phyloP scores from a whole-genome alignment of 2,797 vertebrate species.

The Crossoptilon crossoptilon region DNA sequence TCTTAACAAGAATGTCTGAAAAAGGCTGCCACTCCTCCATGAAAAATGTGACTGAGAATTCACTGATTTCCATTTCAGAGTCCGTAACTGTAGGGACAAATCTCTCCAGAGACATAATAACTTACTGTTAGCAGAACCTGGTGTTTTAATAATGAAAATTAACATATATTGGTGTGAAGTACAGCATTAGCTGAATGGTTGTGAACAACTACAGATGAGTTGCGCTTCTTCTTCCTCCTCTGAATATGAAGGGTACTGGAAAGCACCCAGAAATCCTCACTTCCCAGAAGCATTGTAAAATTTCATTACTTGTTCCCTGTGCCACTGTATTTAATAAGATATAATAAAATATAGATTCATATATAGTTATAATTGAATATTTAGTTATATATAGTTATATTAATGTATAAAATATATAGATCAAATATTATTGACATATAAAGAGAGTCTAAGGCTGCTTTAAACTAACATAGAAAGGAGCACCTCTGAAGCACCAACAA shows the following conservation, averaged over 20 bases:
- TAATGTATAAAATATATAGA: not conserved
- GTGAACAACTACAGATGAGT: not conserved
- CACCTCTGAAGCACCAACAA: constrained; percentile 24
- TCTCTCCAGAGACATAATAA: not conserved
- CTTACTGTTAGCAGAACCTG: not conserved
- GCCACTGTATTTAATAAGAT: not conserved
- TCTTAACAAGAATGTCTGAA: not conserved
- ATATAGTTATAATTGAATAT: not conserved
- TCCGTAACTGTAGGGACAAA: not conserved
- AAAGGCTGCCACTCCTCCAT: not conserved
- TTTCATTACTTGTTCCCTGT: not conserved
- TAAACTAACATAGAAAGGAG: not conserved
- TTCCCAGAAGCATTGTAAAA: constrained; percentile 5
- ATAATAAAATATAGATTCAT: not conserved
- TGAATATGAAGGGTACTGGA: not conserved
- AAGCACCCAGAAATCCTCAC: constrained; percentile 4
- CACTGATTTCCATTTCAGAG: not conserved
- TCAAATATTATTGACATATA: not conserved
- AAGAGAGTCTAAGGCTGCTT: not conserved
- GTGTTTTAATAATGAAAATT: constrained; percentile 15
- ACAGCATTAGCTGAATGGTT: not conserved
- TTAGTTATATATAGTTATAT: not conserved
- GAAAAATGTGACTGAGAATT: not conserved
- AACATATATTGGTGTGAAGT: not conserved
- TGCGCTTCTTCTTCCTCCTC: not conserved